Evolutionary conservation across 2,113 vertebrate species (phyloP).

Genomic region (Myanophis thanlyinensis): DNA sequence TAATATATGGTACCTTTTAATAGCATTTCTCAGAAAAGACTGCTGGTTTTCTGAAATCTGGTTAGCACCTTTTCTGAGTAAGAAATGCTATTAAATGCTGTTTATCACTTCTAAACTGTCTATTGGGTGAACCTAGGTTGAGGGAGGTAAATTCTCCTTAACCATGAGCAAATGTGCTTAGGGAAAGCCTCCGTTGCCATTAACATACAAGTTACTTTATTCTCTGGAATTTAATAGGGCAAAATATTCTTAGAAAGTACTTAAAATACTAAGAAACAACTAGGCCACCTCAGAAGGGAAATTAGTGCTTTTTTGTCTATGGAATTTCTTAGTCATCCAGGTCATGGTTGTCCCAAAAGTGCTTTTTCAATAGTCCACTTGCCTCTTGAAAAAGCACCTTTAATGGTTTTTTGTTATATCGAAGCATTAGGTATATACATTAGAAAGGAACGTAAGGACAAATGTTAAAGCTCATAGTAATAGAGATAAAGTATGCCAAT

Average conservation of each 20-base stretch:
- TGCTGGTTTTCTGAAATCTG: background rate
- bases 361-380: too few species aligned
- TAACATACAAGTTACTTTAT: background rate
- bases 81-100: background rate
- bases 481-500: background rate
- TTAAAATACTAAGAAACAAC: background rate
- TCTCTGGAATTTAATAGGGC: background rate
- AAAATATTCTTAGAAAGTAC: background rate
- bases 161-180: background rate
- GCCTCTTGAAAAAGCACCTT: background rate
- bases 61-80: background rate
- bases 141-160: background rate
- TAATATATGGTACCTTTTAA: background rate
- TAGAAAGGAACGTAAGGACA: background rate
- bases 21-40: background rate
- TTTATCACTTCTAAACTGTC: background rate
- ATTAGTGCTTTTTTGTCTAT: background rate
- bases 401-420: background rate
- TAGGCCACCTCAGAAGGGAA: background rate
- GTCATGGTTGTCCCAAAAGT: too few species aligned
- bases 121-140: background rate
- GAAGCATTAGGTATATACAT: background rate
- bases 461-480: background rate
- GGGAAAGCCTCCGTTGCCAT: background rate
- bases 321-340: too few species aligned